Evolutionary conservation across 1,140 invertebrate genomes (phyloP), one percentile per base, ranked within the genome.

Genomic region (Nixonia krombeini): DNA sequence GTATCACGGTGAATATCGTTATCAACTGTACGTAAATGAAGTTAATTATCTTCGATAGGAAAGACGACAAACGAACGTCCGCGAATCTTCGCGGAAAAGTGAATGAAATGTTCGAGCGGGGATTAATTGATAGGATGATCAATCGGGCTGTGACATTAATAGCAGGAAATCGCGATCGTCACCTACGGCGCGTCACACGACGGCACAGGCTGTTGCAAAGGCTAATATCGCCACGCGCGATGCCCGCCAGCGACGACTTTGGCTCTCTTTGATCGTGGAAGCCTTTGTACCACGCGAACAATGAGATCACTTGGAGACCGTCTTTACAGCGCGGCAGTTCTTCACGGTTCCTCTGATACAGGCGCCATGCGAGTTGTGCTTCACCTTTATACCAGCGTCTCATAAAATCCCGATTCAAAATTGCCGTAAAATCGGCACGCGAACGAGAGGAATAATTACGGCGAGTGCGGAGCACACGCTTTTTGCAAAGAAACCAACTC

Each of bases 241-340:
- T 71, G 76, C 58, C 74, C 73, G 44, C 51, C 10, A 70, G 74
- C 75, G 65, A 73, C 66, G 65, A 71, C 70, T 76, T 57, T 74
- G 66, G 72, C 66, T 72, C 59, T 68, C 73, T 77, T 79, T 79
- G 76, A 79, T 77, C 72, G 73, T 52, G 64, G 25, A 45, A 45
- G 40, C 63, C 68, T 75, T 76, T 76, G 69, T 78, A 55, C 57
- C 50, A 28, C 17, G 35, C 70, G 63, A 65, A 79, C 73, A 76
- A 78, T 78, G 73, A 75, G 68, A 78, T 72, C 69, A 61, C 66
- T 71, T 62, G 63, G 47, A 73, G 68, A 75, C 67, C 66, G 52
- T 69, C 73, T 76, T 78, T 73, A 58, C 49, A 55, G 66, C 51
- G 64, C 33, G 49, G 42, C 23, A 45, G 37, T 59, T 71, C 64